Conservation (phyloP, 2,113 vertebrate genomes). For the Ctenomys sociabilis region DNA sequence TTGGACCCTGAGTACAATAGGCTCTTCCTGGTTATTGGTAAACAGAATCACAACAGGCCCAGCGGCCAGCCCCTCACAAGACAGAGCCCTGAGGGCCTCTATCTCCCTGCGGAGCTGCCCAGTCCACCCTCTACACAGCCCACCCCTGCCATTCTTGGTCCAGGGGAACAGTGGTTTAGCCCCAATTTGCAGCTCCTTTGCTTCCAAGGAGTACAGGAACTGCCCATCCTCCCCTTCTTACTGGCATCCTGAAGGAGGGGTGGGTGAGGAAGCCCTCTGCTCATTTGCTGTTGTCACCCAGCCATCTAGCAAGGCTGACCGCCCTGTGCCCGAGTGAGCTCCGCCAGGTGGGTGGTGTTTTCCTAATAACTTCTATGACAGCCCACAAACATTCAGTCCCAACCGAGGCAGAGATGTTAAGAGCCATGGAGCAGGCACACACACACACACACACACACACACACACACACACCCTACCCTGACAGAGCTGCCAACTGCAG, state of each 20-base stretch:
- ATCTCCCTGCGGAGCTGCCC: background rate
- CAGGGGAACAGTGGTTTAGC: background rate
- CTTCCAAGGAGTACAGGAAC: background rate
- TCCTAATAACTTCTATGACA: background rate
- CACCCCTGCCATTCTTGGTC: background rate
- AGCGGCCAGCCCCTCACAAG: background rate
- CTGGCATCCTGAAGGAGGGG: background rate
- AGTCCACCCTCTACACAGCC: background rate
- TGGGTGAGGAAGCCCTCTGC: background rate
- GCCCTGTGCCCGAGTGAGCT: background rate
- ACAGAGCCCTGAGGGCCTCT: background rate
- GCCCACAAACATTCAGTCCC: rapidly evolving
- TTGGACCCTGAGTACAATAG: conserved; percentile 42
- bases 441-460: rapidly evolving
- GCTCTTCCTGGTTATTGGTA: conserved; percentile 51
- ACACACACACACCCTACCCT: rapidly evolving
- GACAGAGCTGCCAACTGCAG: background rate
- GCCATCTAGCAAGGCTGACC: background rate
- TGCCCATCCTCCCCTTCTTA: no score
- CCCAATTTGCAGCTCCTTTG: background rate
- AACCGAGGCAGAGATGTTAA: background rate
- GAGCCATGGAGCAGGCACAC: background rate
- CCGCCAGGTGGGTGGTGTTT: background rate
- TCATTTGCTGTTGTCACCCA: background rate
- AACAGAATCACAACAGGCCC: conserved; percentile 5